phyloP scores from a whole-genome alignment of 2,113 vertebrate species.

The Tyto alba region DNA sequence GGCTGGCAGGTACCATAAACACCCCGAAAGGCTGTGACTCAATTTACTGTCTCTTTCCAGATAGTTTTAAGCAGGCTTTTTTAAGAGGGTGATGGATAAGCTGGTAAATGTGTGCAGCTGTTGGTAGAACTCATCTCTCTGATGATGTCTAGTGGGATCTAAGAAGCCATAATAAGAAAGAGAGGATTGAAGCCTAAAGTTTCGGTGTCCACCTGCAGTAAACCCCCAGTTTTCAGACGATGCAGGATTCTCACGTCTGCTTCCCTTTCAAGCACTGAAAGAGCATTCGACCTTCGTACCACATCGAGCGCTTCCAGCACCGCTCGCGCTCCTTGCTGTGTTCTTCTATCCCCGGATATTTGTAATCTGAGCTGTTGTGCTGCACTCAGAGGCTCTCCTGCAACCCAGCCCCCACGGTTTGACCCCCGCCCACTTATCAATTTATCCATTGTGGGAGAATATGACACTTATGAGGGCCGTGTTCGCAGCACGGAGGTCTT shows the following conservation, averaged over 20 bases:
- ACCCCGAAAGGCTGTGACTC: neutral
- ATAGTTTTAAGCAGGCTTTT: neutral
- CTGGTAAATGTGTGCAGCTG: neutral
- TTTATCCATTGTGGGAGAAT: neutral
- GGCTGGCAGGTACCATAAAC: neutral
- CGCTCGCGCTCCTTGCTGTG: rapidly evolving
- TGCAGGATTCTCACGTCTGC: neutral
- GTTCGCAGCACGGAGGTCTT: neutral
- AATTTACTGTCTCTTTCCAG: neutral
- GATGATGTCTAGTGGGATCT: neutral
- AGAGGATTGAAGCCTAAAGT: neutral
- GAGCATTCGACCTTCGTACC: neutral
- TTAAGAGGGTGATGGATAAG: neutral
- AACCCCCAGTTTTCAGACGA: neutral
- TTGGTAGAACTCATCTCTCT: neutral
- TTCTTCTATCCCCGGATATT: rapidly evolving
- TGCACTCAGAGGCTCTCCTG: neutral
- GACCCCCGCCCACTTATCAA: rapidly evolving
- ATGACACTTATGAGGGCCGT: neutral
- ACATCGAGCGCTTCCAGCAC: rapidly evolving
- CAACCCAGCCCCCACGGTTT: neutral
- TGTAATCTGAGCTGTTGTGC: neutral
- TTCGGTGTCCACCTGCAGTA: neutral
- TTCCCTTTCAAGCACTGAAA: neutral
- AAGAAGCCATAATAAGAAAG: neutral